Evolutionary conservation across 2,113 vertebrate genomes (phyloP), one percentile per base, ranked within the genome.

Genomic region (Xenopus tropicalis): DNA sequence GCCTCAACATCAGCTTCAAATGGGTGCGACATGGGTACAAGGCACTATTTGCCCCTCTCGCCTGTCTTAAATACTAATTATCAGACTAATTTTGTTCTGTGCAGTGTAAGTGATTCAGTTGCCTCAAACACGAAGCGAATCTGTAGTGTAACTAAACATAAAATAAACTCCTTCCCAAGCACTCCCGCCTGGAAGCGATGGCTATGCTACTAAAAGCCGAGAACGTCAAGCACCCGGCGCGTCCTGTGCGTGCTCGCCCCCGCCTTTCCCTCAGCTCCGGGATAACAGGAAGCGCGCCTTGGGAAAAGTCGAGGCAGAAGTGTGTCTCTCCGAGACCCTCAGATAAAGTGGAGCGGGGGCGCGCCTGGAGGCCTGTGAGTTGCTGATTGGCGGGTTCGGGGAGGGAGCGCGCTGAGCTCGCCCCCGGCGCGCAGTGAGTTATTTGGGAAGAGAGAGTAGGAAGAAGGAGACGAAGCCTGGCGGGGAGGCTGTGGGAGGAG

Each of bases 361-460:
- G 13, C 23, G 70, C 29, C 58, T 73, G 70, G 70, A 78, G 67
- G 68, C 74, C 78, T 65, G n/a, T 23, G 51, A 44, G 66, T 11
- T 81, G 44, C 44, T 19, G 66, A 69, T 62, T 42, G 66, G 54
- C 5, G 6, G 10, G 29, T 37, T 9, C 29, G 29, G 6, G 24
- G 61, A 11, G 71, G 20, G 65, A 43, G 72, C 42, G 72, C 67
- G 24, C 56, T 37, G 21, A 19, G 63, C 64, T 58, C 63, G 83
- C 79, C 14, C 70, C 73, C 29, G 29, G 29, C 56, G 3, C n/a
- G 20, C 58, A 63, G 57, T 66, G 56, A 74, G 72, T 76, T 69
- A 76, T 69, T 69, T 76, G 66, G 73, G 73, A 69, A 76, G 66
- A 70, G 77, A 51, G 75, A 75, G 61, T 73, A 73, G 56, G 67